phyloP scores from a whole-genome alignment of 35 echinoderm and acorn worm species.

The Strongylocentrotus purpuratus region DNA sequence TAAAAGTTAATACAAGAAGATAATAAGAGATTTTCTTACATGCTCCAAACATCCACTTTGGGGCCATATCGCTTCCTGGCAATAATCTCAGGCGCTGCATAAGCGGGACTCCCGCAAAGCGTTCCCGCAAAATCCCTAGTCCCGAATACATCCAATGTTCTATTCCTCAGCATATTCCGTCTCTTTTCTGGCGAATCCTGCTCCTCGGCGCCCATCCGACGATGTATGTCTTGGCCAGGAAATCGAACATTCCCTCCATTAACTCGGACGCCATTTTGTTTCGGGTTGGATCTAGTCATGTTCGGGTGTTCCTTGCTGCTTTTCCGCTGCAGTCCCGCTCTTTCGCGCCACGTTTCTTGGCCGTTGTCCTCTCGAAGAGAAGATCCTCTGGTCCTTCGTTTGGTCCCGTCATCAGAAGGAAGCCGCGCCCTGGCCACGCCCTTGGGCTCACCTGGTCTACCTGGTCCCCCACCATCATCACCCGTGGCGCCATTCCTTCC shows the following conservation, averaged over 20 bases:
- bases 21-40: constrained; percentile 67
- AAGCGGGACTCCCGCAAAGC: constrained; percentile 95
- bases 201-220: neutral
- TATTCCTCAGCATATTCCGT: neutral
- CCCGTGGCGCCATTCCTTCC: neutral
- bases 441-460: neutral
- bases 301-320: neutral
- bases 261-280: neutral
- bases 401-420: neutral
- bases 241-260: neutral
- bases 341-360: neutral
- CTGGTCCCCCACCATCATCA: neutral
- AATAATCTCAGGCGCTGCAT: constrained; percentile 95
- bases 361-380: neutral
- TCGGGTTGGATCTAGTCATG: neutral
- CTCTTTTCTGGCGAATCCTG: neutral
- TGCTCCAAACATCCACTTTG: constrained; percentile 98
- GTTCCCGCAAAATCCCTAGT: constrained; percentile 50
- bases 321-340: neutral
- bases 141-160: constrained; percentile 22
- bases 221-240: neutral
- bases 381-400: neutral
- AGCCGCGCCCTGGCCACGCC: neutral
- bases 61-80: constrained; percentile 90
- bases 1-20: neutral